Conservation (phyloP, 2,888 invertebrate genomes). For the Aspidiotus rigidus region DNA sequence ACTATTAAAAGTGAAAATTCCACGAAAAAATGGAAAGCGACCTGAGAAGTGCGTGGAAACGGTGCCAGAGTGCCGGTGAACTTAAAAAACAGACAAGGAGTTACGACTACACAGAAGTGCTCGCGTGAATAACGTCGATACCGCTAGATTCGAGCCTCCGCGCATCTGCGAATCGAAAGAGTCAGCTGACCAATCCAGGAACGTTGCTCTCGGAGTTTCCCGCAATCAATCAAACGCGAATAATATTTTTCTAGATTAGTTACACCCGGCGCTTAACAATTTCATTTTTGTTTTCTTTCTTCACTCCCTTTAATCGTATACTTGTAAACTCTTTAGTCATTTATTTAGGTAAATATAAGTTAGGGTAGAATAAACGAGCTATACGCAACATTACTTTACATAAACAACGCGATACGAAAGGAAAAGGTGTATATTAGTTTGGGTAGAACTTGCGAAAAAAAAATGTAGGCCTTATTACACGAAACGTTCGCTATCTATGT, state of each 20-base stretch:
- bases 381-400: no score
- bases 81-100: constrained; percentile 27
- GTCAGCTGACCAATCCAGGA: constrained; percentile 18
- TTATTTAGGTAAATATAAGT: background rate
- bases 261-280: background rate
- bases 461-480: no score
- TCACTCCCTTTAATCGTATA: background rate
- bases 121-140: constrained; percentile 26
- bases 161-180: constrained; percentile 32
- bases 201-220: background rate
- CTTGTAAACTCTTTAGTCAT: background rate
- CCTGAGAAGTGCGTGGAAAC: constrained; percentile 25
- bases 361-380: no score
- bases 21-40: constrained; percentile 20
- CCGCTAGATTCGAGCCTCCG: constrained; percentile 16
- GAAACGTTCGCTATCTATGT: no score
- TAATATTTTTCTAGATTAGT: constrained; percentile 9
- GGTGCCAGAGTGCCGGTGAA: constrained; percentile 34
- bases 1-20: background rate
- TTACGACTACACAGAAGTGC: constrained; percentile 14
- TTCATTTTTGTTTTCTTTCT: background rate
- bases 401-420: no score
- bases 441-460: no score
- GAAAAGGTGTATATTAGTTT: no score
- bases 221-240: constrained; percentile 27